These are phyloP conservation scores for Pyxicephalus adspersus DNA, from an alignment of 2,113 vertebrate species.

Conservation along the genomic window DNA sequence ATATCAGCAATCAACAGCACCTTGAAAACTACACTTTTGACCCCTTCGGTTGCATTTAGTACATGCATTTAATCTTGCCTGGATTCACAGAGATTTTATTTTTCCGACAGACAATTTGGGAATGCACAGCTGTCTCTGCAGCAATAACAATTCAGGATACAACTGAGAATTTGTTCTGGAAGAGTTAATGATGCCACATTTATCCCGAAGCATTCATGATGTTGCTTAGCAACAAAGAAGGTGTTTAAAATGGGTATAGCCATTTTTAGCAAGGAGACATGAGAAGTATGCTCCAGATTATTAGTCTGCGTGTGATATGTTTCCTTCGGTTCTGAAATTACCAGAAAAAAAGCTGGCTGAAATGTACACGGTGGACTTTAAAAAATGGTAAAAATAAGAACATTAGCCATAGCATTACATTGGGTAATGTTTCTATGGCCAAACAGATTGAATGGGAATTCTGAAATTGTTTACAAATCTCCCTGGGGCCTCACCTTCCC, in stretches of 20 bases:
- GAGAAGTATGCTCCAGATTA: constrained; percentile 4
- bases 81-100: neutral
- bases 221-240: constrained; percentile 52
- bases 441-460: too few relatives aligned
- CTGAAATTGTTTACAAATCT: too few relatives aligned
- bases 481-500: too few relatives aligned
- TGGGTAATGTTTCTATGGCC: too few relatives aligned
- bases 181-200: constrained; percentile 45
- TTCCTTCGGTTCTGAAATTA: neutral
- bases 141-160: neutral
- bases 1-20: too few relatives aligned
- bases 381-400: too few relatives aligned
- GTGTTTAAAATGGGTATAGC: constrained; percentile 40
- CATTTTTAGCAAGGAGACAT: constrained; percentile 37
- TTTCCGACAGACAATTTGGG: neutral
- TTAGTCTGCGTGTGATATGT: constrained; percentile 9
- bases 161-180: constrained; percentile 20
- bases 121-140: neutral
- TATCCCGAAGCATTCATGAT: constrained; percentile 45
- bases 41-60: too few relatives aligned
- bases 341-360: neutral
- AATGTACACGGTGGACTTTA: neutral
- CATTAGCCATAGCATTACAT: too few relatives aligned
- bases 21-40: too few relatives aligned
- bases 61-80: too few relatives aligned